phyloP scores from a whole-genome alignment of 2,113 vertebrate genomes.

The Alectura lathami region DNA sequence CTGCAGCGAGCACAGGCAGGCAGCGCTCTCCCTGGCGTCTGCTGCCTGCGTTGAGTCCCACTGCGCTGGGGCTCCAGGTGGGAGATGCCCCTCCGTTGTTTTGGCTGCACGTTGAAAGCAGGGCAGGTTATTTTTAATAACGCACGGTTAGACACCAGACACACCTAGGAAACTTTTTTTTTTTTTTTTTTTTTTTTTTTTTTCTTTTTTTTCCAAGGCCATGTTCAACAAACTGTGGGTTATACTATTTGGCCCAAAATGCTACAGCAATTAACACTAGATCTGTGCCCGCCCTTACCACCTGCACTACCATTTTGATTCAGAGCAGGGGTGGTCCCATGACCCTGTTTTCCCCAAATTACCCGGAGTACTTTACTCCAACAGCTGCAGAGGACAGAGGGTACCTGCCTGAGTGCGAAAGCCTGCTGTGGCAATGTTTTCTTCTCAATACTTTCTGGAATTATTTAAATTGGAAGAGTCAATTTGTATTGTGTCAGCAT shows the following conservation, averaged over 20 bases:
- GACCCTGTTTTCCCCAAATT: not conserved
- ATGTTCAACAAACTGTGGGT: fast-evolving
- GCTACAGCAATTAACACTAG: not conserved
- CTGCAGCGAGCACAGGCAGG: not conserved
- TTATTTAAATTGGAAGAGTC: fast-evolving
- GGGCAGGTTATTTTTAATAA: not conserved
- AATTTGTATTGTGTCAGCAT: fast-evolving
- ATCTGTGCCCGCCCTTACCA: not conserved
- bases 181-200: not conserved
- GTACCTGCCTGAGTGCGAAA: not conserved
- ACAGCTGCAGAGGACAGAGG: not conserved
- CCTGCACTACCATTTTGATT: not conserved
- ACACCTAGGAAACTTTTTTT: not conserved
- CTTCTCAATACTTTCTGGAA: not conserved
- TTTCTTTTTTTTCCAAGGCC: not conserved
- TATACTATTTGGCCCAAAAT: not conserved
- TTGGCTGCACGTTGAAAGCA: not conserved
- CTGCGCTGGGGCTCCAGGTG: not conserved
- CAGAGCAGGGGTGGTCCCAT: not conserved
- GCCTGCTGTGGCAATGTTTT: fast-evolving
- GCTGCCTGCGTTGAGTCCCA: not conserved
- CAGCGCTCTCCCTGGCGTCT: not conserved
- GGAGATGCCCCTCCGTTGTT: not conserved
- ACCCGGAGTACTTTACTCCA: not conserved
- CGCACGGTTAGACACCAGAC: not conserved